A percentile compares a stretch with the other conserved stretches of the same genome.
These are phyloP conservation scores for Capreolus pygargus DNA, from an alignment of 2,113 vertebrate species.

Conservation along the genomic window DNA sequence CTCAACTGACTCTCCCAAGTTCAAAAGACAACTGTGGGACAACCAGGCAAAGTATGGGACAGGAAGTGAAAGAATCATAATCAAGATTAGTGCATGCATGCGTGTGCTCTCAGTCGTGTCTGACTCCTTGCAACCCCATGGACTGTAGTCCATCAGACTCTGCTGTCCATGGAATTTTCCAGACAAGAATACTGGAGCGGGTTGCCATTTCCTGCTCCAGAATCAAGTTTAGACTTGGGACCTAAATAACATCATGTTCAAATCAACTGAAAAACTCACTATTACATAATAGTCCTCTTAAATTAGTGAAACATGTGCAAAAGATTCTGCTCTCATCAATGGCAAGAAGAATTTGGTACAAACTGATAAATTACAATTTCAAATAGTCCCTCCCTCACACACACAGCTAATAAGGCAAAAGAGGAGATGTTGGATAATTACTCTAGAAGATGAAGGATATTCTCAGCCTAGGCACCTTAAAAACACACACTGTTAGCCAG, in stretches of 20 bases:
- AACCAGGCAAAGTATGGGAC: background rate
- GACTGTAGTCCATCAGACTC: background rate
- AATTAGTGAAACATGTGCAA: background rate
- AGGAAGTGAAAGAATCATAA: constrained; percentile 25
- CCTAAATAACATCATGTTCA: background rate
- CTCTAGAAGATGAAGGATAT: background rate
- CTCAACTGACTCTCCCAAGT: background rate
- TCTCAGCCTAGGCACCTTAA: background rate
- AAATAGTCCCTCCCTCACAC: background rate
- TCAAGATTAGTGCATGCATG: background rate
- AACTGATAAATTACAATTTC: background rate
- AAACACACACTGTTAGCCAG: background rate
- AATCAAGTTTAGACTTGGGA: background rate
- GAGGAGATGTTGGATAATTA: background rate
- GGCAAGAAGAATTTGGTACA: background rate
- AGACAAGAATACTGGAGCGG: background rate
- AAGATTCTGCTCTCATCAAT: background rate
- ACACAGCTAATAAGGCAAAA: background rate
- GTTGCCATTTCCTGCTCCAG: background rate
- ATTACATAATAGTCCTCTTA: background rate
- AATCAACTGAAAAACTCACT: background rate
- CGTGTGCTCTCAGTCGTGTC: background rate
- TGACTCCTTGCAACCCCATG: background rate
- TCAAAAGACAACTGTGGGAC: background rate
- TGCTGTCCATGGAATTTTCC: background rate